Percentiles rank a stretch among this genome's conserved stretches.
Conservation (phyloP, 2,113 vertebrate species). For the Sinocyclocheilus maitianheensis region DNA sequence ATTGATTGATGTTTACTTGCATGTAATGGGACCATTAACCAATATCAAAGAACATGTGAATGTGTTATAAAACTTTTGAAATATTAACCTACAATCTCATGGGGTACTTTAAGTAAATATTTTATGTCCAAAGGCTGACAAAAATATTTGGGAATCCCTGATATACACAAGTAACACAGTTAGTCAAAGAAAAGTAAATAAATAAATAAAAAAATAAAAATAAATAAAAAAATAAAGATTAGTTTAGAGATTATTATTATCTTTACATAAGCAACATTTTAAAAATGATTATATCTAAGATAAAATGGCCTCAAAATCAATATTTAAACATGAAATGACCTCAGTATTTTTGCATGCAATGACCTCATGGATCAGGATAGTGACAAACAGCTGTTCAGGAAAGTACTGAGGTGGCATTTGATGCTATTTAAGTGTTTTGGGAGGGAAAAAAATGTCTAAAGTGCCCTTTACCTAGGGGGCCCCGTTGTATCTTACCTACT, state of each 20-base stretch:
- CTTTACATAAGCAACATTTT: neutral
- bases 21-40: neutral
- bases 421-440: constrained; percentile 1
- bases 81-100: neutral
- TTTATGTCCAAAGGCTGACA: neutral
- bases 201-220: too few relatives aligned
- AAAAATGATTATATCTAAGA: neutral
- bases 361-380: constrained; percentile 15
- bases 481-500: neutral
- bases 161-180: neutral
- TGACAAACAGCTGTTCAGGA: neutral
- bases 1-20: neutral
- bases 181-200: too few relatives aligned
- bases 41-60: neutral
- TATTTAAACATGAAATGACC: neutral
- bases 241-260: too few relatives aligned
- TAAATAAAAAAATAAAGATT: too few relatives aligned
- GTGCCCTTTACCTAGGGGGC: neutral
- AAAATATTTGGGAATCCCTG: neutral
- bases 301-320: neutral
- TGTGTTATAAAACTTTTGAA: neutral
- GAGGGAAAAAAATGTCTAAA: neutral
- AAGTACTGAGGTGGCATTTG: neutral
- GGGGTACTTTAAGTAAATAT: neutral
- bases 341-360: neutral